Evolutionary conservation across 1,140 invertebrate species (phyloP).

Genomic region (Drosophila pectinifera): DNA sequence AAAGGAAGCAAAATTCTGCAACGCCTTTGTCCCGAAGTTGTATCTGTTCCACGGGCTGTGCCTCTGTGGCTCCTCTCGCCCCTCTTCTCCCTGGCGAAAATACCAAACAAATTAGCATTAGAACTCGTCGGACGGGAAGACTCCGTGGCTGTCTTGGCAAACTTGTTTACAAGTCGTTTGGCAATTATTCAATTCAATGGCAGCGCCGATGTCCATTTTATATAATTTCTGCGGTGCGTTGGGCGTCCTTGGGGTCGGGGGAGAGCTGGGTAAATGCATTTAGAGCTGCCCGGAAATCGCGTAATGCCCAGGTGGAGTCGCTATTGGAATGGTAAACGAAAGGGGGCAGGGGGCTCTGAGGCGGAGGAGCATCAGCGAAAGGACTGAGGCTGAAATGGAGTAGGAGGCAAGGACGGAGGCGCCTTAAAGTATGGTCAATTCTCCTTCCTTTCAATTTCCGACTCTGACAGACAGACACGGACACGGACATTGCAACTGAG

Average conservation of each 20-base stretch:
- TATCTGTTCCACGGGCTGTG: neutral
- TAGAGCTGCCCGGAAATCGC: slow-evolving; percentile 57
- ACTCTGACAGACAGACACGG: slow-evolving; percentile 57
- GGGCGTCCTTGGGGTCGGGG: neutral
- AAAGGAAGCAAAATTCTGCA: neutral
- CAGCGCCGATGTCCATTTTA: slow-evolving; percentile 52
- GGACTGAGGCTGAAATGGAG: slow-evolving; percentile 5
- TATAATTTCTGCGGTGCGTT: slow-evolving; percentile 50
- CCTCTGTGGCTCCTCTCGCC: neutral
- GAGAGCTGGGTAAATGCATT: slow-evolving; percentile 48
- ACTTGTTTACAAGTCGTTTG: slow-evolving; percentile 75
- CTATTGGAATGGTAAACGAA: neutral
- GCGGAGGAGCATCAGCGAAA: neutral
- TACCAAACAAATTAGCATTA: slow-evolving; percentile 68
- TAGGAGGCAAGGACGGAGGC: neutral
- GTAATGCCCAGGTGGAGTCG: slow-evolving; percentile 32
- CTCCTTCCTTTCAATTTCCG: slow-evolving; percentile 69
- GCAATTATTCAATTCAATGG: slow-evolving; percentile 76
- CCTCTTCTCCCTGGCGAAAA: slow-evolving; percentile 23
- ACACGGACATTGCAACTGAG: neutral
- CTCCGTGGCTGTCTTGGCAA: slow-evolving; percentile 24
- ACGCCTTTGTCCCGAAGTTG: slow-evolving; percentile 11
- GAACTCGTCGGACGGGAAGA: slow-evolving; percentile 34
- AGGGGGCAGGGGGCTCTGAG: neutral
- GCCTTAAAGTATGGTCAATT: slow-evolving; percentile 65